These are phyloP conservation scores for Chromobotia macracanthus DNA, from an alignment of 2,797 vertebrate species.

Conservation along the genomic window DNA sequence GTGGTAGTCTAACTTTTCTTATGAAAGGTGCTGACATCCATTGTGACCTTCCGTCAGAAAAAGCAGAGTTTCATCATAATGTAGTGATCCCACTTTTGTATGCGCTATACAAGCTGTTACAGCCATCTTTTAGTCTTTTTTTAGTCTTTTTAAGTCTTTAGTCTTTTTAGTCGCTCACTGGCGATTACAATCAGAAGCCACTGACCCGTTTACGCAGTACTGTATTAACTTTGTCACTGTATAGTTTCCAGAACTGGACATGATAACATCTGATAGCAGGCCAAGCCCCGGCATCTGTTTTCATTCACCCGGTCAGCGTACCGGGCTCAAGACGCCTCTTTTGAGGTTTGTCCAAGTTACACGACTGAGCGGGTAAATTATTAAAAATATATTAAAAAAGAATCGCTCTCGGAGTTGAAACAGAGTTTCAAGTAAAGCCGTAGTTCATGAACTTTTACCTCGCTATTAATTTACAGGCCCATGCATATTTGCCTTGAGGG, in stretches of 20 bases:
- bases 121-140: slow-evolving; percentile 2
- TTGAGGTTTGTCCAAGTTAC: not conserved
- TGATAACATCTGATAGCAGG: slow-evolving; percentile 52
- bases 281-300: slow-evolving; percentile 46
- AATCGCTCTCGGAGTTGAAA: slow-evolving; percentile 21
- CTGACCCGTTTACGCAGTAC: slow-evolving; percentile 49
- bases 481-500: slow-evolving; percentile 51
- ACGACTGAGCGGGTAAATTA: slow-evolving; percentile 28
- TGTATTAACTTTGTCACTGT: slow-evolving; percentile 54
- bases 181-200: slow-evolving; percentile 35
- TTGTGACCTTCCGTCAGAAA: not conserved
- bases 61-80: not conserved
- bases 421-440: slow-evolving; percentile 1
- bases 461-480: slow-evolving; percentile 49
- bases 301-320: slow-evolving; percentile 27
- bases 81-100: not conserved
- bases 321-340: slow-evolving; percentile 15
- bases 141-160: too few relatives aligned
- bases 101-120: not conserved
- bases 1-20: too few relatives aligned
- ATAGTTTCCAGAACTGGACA: slow-evolving; percentile 51
- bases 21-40: not conserved
- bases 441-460: slow-evolving; percentile 47
- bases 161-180: not conserved
- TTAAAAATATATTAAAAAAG: slow-evolving; percentile 29